A percentile compares a stretch with the other conserved stretches of the same genome.
phyloP scores from a whole-genome alignment of 2,888 invertebrate genomes.

The Polyploca ridens region DNA sequence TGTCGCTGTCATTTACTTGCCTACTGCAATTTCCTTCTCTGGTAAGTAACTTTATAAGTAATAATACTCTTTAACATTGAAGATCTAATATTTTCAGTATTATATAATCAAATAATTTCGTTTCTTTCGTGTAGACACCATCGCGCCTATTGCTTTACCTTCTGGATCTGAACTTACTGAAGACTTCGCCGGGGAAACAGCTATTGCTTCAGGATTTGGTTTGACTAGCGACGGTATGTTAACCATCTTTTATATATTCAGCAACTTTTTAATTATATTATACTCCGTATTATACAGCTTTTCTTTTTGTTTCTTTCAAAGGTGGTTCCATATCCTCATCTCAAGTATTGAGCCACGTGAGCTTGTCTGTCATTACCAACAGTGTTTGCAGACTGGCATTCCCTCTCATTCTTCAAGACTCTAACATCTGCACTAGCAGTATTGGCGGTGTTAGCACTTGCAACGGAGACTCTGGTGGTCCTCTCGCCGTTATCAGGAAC shows the following conservation, averaged over 20 bases:
- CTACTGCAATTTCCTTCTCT: slow-evolving; percentile 35
- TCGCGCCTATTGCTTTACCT: slow-evolving; percentile 48
- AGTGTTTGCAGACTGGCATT: slow-evolving; percentile 37
- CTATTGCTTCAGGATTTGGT: slow-evolving; percentile 56
- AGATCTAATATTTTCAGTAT: neutral
- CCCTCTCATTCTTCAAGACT: slow-evolving; percentile 40
- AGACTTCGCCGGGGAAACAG: slow-evolving; percentile 38
- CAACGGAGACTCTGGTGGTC: slow-evolving; percentile 68
- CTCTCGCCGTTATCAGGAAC: slow-evolving; percentile 42
- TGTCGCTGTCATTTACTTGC: slow-evolving; percentile 53
- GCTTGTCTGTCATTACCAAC: slow-evolving; percentile 55
- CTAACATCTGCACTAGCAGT: slow-evolving; percentile 60
- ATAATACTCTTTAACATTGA: too few relatives aligned
- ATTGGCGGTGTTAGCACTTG: slow-evolving; percentile 48
- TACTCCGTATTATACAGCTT: neutral
- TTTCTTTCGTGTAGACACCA: slow-evolving; percentile 38
- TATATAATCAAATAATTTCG: neutral
- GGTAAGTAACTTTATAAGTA: slow-evolving; percentile 35
- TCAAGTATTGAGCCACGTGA: slow-evolving; percentile 44
- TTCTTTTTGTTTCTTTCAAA: slow-evolving; percentile 15
- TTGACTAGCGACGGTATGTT: slow-evolving; percentile 46
- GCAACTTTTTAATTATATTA: neutral
- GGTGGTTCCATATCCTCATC: slow-evolving; percentile 32
- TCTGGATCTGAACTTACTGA: slow-evolving; percentile 34
- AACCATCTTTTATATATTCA: neutral